Conservation (phyloP, 2,888 invertebrate genomes). For the Eristalis pertinax region DNA sequence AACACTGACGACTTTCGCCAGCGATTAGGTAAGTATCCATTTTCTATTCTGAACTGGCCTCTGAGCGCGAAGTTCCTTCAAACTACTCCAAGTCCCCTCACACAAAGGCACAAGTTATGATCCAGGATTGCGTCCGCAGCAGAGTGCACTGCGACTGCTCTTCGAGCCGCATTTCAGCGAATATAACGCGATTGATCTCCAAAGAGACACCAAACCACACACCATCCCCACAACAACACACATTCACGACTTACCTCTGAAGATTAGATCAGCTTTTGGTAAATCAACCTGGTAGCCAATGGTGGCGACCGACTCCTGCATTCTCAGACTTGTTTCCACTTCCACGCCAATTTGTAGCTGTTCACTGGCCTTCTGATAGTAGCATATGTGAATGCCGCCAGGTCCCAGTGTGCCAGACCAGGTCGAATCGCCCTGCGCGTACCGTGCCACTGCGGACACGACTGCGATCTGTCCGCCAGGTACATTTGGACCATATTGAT, state of each 20-base stretch:
- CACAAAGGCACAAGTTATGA: too few species aligned
- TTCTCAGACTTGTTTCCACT: conserved; percentile 94
- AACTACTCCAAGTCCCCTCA: too few species aligned
- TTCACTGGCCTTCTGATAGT: conserved; percentile 96
- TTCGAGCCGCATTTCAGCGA: too few species aligned
- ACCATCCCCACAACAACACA: background rate
- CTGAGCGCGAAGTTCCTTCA: too few species aligned
- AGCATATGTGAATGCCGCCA: conserved; percentile 93
- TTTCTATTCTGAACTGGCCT: too few species aligned
- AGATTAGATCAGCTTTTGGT: conserved; percentile 96
- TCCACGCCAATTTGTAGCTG: conserved; percentile 96
- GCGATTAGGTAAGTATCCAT: too few species aligned
- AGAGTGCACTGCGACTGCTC: too few species aligned
- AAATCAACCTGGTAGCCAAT: conserved; percentile 97
- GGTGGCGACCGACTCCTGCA: conserved; percentile 95
- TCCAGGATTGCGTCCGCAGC: too few species aligned
- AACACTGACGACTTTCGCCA: too few species aligned
- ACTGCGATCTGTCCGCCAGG: conserved; percentile 95
- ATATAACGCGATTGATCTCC: too few species aligned
- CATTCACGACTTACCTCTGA: conserved; percentile 87
- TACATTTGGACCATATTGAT: conserved; percentile 94
- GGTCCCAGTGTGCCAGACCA: conserved; percentile 89
- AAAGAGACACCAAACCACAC: too few species aligned
- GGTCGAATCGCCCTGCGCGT: conserved; percentile 83
- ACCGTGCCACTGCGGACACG: conserved; percentile 91